These are phyloP conservation scores for Antigone vipio DNA, from an alignment of 2,113 vertebrate species.

Conservation along the genomic window DNA sequence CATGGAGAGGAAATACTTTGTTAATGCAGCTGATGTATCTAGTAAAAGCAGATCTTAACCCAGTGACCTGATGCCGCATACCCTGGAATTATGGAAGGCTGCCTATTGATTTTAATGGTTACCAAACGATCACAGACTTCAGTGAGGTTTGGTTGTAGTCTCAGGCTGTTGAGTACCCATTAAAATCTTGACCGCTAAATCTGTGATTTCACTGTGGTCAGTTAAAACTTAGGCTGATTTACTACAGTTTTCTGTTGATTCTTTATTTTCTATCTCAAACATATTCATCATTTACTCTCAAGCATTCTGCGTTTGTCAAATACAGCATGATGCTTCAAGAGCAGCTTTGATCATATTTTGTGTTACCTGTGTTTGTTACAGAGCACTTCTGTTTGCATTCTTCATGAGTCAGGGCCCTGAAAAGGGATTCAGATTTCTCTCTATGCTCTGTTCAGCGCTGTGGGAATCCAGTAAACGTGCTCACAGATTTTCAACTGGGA, in stretches of 20 bases:
- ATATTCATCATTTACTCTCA: background rate
- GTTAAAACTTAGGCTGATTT: background rate
- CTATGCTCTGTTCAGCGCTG: background rate
- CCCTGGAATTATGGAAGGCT: background rate
- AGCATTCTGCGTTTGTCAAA: background rate
- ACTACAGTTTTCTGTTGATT: background rate
- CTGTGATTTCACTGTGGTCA: background rate
- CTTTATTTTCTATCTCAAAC: background rate
- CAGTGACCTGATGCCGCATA: background rate
- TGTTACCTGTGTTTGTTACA: background rate
- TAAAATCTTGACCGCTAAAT: background rate
- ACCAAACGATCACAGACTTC: background rate
- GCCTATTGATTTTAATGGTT: background rate
- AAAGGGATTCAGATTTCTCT: background rate
- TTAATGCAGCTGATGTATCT: background rate
- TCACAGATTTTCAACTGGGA: background rate
- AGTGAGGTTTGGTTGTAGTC: background rate
- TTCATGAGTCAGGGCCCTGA: background rate
- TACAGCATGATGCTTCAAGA: background rate
- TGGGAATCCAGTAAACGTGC: background rate
- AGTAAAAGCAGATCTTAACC: background rate
- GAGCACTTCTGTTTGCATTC: background rate
- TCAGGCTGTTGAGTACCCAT: background rate
- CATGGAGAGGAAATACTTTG: background rate
- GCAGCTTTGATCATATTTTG: background rate